These are phyloP conservation scores for Lepisosteus osseus DNA, from an alignment of 2,113 vertebrate species.

Conservation along the genomic window DNA sequence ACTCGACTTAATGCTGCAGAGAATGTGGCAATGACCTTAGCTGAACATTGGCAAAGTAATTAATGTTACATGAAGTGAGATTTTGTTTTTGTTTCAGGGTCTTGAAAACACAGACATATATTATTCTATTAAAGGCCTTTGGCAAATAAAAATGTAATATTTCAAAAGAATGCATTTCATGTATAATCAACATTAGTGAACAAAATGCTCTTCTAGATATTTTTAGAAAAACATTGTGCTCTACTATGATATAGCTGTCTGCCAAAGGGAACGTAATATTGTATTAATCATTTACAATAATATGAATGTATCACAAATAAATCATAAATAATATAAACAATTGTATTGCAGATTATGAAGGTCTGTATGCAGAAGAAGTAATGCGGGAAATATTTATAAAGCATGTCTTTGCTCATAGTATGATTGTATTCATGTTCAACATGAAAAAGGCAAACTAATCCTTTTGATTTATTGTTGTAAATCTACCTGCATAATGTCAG, in stretches of 20 bases:
- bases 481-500: too few species aligned
- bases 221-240: background rate
- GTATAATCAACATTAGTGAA: slow-evolving; percentile 67
- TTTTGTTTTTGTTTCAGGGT: slow-evolving; percentile 47
- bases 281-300: too few species aligned
- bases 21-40: slow-evolving; percentile 75
- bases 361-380: too few species aligned
- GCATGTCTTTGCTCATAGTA: too few species aligned
- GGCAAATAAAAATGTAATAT: slow-evolving; percentile 62
- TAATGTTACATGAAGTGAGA: slow-evolving; percentile 71
- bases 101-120: slow-evolving; percentile 70
- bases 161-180: slow-evolving; percentile 69
- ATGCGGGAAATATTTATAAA: too few species aligned
- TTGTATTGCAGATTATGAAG: too few species aligned
- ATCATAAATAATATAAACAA: too few species aligned
- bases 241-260: background rate
- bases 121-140: slow-evolving; percentile 69
- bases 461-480: too few species aligned
- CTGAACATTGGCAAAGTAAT: slow-evolving; percentile 70
- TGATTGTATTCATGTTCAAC: too few species aligned
- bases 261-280: too few species aligned
- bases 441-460: too few species aligned
- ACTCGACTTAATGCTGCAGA: slow-evolving; percentile 66
- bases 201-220: slow-evolving; percentile 10
- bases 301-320: too few species aligned